A percentile compares a stretch with the other conserved stretches of the same genome.
phyloP scores from a whole-genome alignment of 2,797 vertebrate species.

The Smutsia temminckii region DNA sequence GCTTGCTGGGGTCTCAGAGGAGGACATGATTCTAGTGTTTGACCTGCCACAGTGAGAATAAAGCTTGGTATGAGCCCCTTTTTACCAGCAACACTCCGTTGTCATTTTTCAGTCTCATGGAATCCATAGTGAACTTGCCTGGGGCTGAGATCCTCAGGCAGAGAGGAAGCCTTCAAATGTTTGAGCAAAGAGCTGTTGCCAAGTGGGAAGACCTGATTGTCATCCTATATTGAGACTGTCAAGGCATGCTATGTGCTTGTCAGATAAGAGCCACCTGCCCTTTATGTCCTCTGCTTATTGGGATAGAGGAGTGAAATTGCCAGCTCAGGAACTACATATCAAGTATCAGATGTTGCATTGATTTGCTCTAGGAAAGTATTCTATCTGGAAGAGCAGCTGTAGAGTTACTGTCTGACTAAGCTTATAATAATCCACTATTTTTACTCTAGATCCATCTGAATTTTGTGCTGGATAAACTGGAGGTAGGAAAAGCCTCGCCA shows the following conservation, averaged over 20 bases:
- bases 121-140: no score
- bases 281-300: neutral
- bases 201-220: neutral
- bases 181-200: no score
- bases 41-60: no score
- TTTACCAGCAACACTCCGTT: no score
- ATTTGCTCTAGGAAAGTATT: neutral
- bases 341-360: neutral
- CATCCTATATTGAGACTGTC: neutral
- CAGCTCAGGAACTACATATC: neutral
- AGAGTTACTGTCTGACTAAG: neutral
- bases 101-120: no score
- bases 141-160: no score
- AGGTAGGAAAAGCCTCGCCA: neutral
- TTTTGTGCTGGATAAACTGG: neutral
- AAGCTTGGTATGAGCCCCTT: no score
- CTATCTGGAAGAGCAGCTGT: neutral
- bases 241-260: neutral
- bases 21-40: no score
- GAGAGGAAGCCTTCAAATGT: neutral
- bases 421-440: neutral
- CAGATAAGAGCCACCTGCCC: neutral
- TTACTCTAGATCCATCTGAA: neutral
- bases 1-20: no score
- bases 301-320: neutral